phyloP scores from a whole-genome alignment of 2,888 invertebrate genomes.

The Nephrocerus scutellatus region DNA sequence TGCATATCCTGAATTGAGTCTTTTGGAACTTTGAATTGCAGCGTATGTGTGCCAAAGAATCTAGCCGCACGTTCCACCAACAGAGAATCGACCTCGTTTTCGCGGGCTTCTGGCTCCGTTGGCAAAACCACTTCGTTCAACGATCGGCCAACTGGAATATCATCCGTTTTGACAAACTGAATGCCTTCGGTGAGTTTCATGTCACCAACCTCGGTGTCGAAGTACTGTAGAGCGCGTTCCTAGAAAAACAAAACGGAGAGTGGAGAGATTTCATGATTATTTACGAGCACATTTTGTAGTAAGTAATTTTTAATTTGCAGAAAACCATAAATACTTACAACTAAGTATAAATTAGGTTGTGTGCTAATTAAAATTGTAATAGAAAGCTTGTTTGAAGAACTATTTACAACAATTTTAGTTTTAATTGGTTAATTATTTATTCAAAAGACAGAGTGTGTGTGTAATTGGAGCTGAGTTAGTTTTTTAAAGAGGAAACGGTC shows the following conservation, averaged over 20 bases:
- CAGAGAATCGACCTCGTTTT: conserved; percentile 64
- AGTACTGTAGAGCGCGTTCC: conserved; percentile 65
- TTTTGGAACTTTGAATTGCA: conserved; percentile 74
- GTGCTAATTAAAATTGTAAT: neutral
- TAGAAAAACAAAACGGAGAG: too few relatives aligned
- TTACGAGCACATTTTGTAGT: neutral
- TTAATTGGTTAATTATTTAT: too few relatives aligned
- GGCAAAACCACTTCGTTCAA: conserved; percentile 63
- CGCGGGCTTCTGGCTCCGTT: conserved; percentile 64
- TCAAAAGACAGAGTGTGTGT: too few relatives aligned
- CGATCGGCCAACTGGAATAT: conserved; percentile 52
- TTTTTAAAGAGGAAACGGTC: too few relatives aligned
- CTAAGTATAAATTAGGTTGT: conserved; percentile 1
- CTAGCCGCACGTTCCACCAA: conserved; percentile 67
- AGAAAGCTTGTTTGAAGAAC: neutral
- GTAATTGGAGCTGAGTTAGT: too few relatives aligned
- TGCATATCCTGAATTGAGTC: conserved; percentile 65
- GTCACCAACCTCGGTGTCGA: conserved; percentile 56
- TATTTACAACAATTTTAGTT: too few relatives aligned
- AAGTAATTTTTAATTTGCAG: neutral
- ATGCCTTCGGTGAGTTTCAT: conserved; percentile 60
- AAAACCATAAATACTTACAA: neutral
- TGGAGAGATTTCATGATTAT: too few relatives aligned
- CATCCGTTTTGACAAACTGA: conserved; percentile 51
- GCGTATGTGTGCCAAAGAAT: conserved; percentile 69